Base-by-base conservation (phyloP, 2,113 vertebrate species). In the Paedocypris sp. region DNA sequence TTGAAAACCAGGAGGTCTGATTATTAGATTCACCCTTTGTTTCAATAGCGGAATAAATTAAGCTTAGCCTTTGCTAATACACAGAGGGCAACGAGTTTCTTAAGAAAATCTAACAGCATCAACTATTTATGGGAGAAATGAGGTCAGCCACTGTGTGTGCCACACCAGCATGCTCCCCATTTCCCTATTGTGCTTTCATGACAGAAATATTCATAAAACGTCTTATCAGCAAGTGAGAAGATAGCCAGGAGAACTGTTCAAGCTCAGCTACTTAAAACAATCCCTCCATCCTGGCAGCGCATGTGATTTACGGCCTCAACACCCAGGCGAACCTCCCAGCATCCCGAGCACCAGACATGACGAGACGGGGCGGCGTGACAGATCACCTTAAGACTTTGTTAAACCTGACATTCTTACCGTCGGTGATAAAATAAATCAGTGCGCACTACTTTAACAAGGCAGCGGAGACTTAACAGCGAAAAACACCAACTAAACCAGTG, bases 211-310 rank as follows among this genome's bases (percentile, higher is more conserved):
- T 22, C 35, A 54, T 53, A 39, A 39, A 41, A 41, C 38, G 23
- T 29, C 52, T 29, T 54, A 39, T 54, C 52, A 54, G 52, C 51
- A 41, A 39, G 51, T 41, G 23, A 41, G 52, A 15, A 54, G 23
- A 54, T 39, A 54, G 51, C 51, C 28, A 3, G 23, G 22, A 54
- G 38, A 9, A 19, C 41, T 20, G 35, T 41, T 54, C 35, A 12
- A 5, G 6, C 23, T 54, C 35, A 54, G 13, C 52, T 19, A 28
- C 35, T 54, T 28, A 19, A 54, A 15, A 54, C 52, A 54, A 23
- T 28, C 19, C 35, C 22, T 54, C 10, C 35, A 26, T 15, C 35
- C 35, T 15, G 28, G 13, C 23, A 41, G 10, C 41, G 33, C 35
- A 41, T 39, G 35, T 54, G 52, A 54, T 54, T 54, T 28, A 41